These are phyloP conservation scores for Argyrosomus japonicus DNA, from an alignment of 2,113 vertebrate genomes.

Conservation along the genomic window DNA sequence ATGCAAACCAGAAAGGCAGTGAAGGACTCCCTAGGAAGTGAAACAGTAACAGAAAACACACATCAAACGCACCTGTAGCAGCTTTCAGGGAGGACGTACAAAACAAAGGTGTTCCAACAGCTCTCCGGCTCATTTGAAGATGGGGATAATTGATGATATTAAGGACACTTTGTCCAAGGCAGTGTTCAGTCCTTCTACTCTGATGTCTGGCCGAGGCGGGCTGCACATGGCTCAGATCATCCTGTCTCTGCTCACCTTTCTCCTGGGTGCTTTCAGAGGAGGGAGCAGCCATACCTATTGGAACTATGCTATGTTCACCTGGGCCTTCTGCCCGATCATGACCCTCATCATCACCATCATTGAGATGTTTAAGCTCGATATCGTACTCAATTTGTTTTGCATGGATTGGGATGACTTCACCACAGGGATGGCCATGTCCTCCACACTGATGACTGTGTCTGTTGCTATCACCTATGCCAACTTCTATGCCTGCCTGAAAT, in stretches of 20 bases:
- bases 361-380: conserved; percentile 82
- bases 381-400: conserved; percentile 81
- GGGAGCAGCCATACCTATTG: conserved; percentile 69
- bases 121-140: conserved; percentile 22
- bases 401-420: conserved; percentile 89
- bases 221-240: conserved; percentile 77
- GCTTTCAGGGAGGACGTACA: not conserved
- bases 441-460: conserved; percentile 84
- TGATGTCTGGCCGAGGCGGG: conserved; percentile 55
- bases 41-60: not conserved
- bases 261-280: conserved; percentile 59
- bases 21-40: not conserved
- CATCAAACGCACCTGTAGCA: not conserved
- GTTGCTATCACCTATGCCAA: conserved; percentile 83
- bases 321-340: conserved; percentile 86
- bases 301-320: conserved; percentile 87
- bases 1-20: conserved; percentile 62
- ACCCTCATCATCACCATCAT: conserved; percentile 85
- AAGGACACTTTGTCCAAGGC: conserved; percentile 64
- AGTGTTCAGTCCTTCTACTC: conserved; percentile 58
- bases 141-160: conserved; percentile 55
- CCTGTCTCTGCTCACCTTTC: conserved; percentile 66
- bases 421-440: conserved; percentile 88
- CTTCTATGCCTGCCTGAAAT: conserved; percentile 68
- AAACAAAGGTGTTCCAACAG: not conserved